Percentiles rank a stretch among this genome's conserved stretches.
Evolutionary conservation across 2,888 invertebrate genomes (phyloP).

Genomic region (Arenicola marina): DNA sequence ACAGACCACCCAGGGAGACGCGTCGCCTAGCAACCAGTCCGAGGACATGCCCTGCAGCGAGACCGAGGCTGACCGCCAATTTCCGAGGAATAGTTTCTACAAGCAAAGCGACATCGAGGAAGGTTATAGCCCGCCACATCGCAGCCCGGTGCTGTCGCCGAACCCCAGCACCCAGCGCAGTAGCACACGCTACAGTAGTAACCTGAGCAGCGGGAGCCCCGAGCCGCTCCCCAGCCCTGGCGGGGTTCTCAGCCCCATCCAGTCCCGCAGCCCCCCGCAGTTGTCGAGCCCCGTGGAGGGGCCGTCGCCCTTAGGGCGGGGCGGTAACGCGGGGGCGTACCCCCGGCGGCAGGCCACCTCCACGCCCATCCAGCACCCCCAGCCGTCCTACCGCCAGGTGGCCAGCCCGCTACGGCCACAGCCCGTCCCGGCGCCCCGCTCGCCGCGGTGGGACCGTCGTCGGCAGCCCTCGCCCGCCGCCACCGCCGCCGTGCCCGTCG

Average conservation of each 20-base stretch:
- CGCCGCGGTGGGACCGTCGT: neutral
- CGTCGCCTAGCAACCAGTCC: slow-evolving; percentile 4
- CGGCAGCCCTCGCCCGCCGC: too few relatives aligned
- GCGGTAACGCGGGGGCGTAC: too few relatives aligned
- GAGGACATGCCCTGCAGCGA: slow-evolving; percentile 10
- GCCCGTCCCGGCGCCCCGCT: neutral
- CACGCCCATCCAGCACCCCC: too few relatives aligned
- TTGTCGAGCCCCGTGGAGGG: neutral
- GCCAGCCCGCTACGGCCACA: too few relatives aligned
- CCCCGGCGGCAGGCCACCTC: too few relatives aligned
- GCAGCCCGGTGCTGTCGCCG: slow-evolving; percentile 12
- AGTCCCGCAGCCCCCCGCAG: neutral
- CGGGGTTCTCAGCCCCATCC: slow-evolving; percentile 5
- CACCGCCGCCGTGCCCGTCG: too few relatives aligned
- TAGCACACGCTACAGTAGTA: neutral
- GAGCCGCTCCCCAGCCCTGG: slow-evolving; percentile 11
- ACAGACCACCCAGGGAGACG: slow-evolving; percentile 13
- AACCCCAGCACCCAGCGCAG: neutral
- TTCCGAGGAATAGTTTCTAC: slow-evolving; percentile 8
- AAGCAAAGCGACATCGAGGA: slow-evolving; percentile 19
- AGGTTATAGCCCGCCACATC: slow-evolving; percentile 14
- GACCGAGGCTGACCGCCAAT: slow-evolving; percentile 18
- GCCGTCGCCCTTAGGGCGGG: too few relatives aligned
- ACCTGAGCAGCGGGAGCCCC: neutral
- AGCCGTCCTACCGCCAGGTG: too few relatives aligned